Base-by-base conservation (phyloP, 2,888 invertebrate species). In the Crioceris asparagi region DNA sequence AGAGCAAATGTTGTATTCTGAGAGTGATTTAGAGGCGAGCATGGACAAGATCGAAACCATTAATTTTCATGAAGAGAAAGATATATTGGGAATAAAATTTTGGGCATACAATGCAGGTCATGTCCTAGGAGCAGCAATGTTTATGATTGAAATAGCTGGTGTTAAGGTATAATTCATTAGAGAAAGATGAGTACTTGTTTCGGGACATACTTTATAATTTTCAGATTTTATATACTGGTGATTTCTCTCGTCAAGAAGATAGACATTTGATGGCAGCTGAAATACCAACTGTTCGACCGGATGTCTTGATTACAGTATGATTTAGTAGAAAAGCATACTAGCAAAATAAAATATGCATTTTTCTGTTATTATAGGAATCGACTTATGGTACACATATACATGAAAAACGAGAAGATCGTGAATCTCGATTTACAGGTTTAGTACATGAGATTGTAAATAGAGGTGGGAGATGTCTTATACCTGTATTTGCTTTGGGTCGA, bases 61-160 rank as follows among this genome's bases (percentile, higher is more conserved):
- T 8, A 94, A 96, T 68, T 97, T 96, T 56, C 96, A 94, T 43
- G 94, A 94, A 61, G 97, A 98, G 63, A 92, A 92, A 53, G 97
- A 97, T 55, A 87, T 98, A 1, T 82, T 90, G 54, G 98, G 96
- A 0, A 81, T 98, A 0, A 79, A 90, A 54, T 98, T 99, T 68
- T 97, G 97, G 88, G 94, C 96, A 0, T 99, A 98, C 64, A 92
- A 93, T 61, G 98, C 98, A 0, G 98, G 98, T 0, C 98, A 98
- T 65, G 98, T 98, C 3, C 70, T 99, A 0, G 98, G 98, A 0
- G 98, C 98, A 0, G 97, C 97, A 36, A 99, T 99, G 97, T 99
- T 99, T 62, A 96, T 98, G 94, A 90, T 99, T 40, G 97, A 98
- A 71, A 98, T 99, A 33, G 98, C 97, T 18, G 98, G 97, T 10